Conservation (phyloP, 1,140 invertebrate genomes). For the Nylanderia fulva region DNA sequence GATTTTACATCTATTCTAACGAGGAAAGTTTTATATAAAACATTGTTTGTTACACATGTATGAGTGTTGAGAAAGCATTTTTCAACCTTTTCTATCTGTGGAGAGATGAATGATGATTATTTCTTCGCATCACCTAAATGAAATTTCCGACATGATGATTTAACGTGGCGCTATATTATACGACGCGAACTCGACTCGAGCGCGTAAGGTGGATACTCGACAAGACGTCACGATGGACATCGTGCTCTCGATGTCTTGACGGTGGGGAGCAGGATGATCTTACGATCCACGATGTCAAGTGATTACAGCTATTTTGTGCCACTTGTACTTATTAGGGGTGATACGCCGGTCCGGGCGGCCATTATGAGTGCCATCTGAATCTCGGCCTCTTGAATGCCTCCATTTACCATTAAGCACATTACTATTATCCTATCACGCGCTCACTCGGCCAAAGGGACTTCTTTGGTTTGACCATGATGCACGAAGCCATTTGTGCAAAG, state of each 20-base stretch:
- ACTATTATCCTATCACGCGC: constrained; percentile 86
- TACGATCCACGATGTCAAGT: constrained; percentile 82
- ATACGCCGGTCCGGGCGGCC: constrained; percentile 81
- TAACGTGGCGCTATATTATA: constrained; percentile 22
- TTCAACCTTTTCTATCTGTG: too few relatives aligned
- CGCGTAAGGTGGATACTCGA: constrained; percentile 2
- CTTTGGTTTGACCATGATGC: constrained; percentile 82
- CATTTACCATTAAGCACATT: constrained; percentile 86
- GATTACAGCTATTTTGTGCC: constrained; percentile 86
- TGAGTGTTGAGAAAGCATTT: neutral
- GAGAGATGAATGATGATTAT: too few relatives aligned
- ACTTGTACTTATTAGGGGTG: constrained; percentile 86
- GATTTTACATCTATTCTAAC: neutral
- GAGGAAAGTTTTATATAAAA: neutral
- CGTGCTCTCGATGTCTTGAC: constrained; percentile 66
- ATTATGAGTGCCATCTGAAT: constrained; percentile 86
- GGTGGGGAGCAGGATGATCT: constrained; percentile 78
- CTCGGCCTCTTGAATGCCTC: constrained; percentile 85
- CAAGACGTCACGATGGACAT: constrained; percentile 46
- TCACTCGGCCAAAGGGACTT: constrained; percentile 80
- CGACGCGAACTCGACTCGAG: neutral
- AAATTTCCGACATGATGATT: constrained; percentile 11
- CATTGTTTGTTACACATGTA: neutral
- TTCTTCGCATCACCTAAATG: too few relatives aligned
- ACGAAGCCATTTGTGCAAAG: constrained; percentile 85